Base-by-base conservation (phyloP, 2,797 vertebrate genomes). In the Spheniscus humboldti region DNA sequence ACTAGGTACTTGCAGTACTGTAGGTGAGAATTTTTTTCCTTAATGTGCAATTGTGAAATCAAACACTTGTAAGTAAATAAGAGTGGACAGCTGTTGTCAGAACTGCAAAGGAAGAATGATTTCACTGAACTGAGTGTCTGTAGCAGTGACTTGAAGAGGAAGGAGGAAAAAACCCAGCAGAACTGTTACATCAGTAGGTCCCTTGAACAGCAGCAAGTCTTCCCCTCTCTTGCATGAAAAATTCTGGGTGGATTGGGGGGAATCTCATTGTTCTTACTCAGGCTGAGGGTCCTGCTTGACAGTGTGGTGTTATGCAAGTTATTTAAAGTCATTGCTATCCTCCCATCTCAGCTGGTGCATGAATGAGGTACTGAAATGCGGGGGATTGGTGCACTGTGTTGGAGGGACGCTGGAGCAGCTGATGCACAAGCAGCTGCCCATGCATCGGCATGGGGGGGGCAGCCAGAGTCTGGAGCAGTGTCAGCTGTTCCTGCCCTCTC, bases 391-490 rank as follows among this genome's bases (percentile, higher is more conserved):
- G 52, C 1, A 1, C 62, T 20, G 59, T 43, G 47, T 16, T 77
- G 79, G 68, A 76, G 60, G 64, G 85, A 43, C 0, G 0, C 63
- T 76, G 67, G 41, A 66, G 63, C 78, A 92, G 78, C 63, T 88
- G 81, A 43, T 91, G 39, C 50, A 25, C 35, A 50, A 28, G 69
- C 73, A 56, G 52, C 50, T 68, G 67, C 73, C 27, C 1, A 0
- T 15, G 33, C 11, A 33, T 23, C 0, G 2, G 30, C 0, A 1
- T 0, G 4, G 53, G 15, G 23, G 63, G 45, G 64, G 84, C 47
- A 52, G 69, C 56, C 3, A 8, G 52, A 43, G 55, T 28, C 50
- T 91, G 75, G 50, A 76, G 81, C 20, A 12, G 22, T 6, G 27
- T 88, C 82, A 90, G 77, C 94, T 94, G 69, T 76, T 86, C 35